Conservation (phyloP, 2,113 vertebrate species). For the Vombatus ursinus region DNA sequence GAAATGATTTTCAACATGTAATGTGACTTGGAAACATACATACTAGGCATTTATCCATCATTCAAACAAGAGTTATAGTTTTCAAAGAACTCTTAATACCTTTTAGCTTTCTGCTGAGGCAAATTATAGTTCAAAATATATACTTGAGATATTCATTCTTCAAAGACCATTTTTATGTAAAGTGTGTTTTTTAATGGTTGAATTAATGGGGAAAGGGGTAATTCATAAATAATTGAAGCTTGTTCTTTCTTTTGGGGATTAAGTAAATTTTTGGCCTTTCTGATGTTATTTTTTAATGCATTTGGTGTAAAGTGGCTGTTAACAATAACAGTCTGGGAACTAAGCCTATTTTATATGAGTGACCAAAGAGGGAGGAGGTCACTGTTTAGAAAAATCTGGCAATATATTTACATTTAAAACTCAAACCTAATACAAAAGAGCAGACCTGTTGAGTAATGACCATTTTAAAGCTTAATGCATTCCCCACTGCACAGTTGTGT, state of each 20-base stretch:
- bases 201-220: not conserved
- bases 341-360: not conserved
- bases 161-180: slow-evolving; percentile 18
- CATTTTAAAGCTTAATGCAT: not conserved
- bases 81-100: slow-evolving; percentile 10
- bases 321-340: not conserved
- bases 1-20: slow-evolving; percentile 25
- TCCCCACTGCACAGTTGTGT: not conserved
- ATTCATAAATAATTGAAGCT: slow-evolving; percentile 32
- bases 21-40: slow-evolving; percentile 30
- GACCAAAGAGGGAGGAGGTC: slow-evolving; percentile 36
- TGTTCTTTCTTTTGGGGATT: slow-evolving; percentile 3
- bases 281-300: not conserved
- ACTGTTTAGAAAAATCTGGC: slow-evolving; percentile 11
- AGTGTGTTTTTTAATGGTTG: slow-evolving; percentile 49
- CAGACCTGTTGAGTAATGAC: slow-evolving; percentile 8
- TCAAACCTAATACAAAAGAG: not conserved
- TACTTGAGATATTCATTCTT: slow-evolving; percentile 8
- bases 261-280: slow-evolving; percentile 24
- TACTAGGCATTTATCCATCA: slow-evolving; percentile 29
- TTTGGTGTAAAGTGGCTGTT: slow-evolving; percentile 16
- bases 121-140: slow-evolving; percentile 37
- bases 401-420: not conserved
- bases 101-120: not conserved
- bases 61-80: slow-evolving; percentile 12